phyloP scores from a whole-genome alignment of 2,113 vertebrate genomes.

The Polypterus senegalus region DNA sequence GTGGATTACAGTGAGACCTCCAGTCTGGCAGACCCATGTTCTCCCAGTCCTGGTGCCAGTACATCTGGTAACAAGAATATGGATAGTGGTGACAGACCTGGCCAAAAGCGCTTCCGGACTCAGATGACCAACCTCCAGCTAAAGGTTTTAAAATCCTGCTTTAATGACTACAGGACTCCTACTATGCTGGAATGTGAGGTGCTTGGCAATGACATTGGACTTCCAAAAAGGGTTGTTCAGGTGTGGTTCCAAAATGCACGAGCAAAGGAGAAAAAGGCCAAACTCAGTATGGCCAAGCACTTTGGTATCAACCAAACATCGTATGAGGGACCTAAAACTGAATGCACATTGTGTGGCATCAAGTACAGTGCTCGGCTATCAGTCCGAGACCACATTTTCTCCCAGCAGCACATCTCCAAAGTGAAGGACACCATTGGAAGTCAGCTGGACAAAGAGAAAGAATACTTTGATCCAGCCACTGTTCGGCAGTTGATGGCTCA shows the following conservation, averaged over 20 bases:
- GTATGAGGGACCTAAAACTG: slow-evolving; percentile 95
- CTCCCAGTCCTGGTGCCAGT: slow-evolving; percentile 80
- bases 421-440: slow-evolving; percentile 97
- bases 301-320: slow-evolving; percentile 97
- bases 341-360: slow-evolving; percentile 96
- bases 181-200: slow-evolving; percentile 98
- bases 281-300: slow-evolving; percentile 98
- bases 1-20: slow-evolving; percentile 97
- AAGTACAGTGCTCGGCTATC: slow-evolving; percentile 96
- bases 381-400: slow-evolving; percentile 97
- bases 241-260: slow-evolving; percentile 99
- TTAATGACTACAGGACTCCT: slow-evolving; percentile 95
- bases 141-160: slow-evolving; percentile 95
- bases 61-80: slow-evolving; percentile 76
- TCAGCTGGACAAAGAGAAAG: slow-evolving; percentile 96
- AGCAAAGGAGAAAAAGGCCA: slow-evolving; percentile 97
- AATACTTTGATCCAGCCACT: slow-evolving; percentile 96
- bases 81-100: slow-evolving; percentile 82
- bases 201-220: slow-evolving; percentile 96
- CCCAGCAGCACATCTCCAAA: slow-evolving; percentile 95
- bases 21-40: slow-evolving; percentile 91
- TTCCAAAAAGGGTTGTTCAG: slow-evolving; percentile 98
- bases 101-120: slow-evolving; percentile 96
- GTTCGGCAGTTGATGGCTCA: slow-evolving; percentile 97
- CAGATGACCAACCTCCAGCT: slow-evolving; percentile 98